Conservation (phyloP, 2,797 vertebrate species). For the Coilia nasus region DNA sequence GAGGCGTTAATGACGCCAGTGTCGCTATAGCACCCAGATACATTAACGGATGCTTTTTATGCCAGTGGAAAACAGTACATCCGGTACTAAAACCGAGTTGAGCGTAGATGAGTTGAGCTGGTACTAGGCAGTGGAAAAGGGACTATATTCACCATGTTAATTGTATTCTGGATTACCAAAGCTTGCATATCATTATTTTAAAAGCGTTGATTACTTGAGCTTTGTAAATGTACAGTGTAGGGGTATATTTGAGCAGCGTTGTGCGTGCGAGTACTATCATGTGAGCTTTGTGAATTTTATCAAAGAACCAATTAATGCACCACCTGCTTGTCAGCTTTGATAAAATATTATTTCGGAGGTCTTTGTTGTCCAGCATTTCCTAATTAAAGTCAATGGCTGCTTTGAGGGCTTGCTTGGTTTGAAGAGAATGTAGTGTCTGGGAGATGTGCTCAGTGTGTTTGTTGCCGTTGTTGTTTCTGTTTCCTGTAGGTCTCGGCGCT, state of each 20-base stretch:
- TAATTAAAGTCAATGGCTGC: background rate
- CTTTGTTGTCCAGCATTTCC: background rate
- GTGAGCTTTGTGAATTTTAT: background rate
- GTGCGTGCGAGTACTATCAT: background rate
- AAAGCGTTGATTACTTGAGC: too few relatives aligned
- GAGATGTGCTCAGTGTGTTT: slow-evolving; percentile 9
- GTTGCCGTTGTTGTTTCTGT: slow-evolving; percentile 31
- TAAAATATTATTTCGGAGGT: background rate
- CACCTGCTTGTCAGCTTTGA: background rate
- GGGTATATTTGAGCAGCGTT: too few relatives aligned
- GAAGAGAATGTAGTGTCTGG: background rate
- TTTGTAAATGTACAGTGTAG: too few relatives aligned
- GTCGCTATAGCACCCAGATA: too few relatives aligned
- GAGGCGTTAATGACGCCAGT: too few relatives aligned
- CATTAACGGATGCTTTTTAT: too few relatives aligned
- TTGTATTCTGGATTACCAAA: background rate
- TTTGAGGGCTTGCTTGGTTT: background rate
- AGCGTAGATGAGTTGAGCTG: too few relatives aligned
- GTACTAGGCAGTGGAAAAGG: too few relatives aligned
- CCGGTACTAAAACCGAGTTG: too few relatives aligned
- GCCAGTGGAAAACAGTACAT: too few relatives aligned
- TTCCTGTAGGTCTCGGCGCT: slow-evolving; percentile 78
- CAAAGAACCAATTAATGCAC: background rate
- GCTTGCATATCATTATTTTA: background rate
- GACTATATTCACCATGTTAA: background rate